phyloP scores from a whole-genome alignment of 2,888 invertebrate genomes.

The Temnothorax ravouxi region DNA sequence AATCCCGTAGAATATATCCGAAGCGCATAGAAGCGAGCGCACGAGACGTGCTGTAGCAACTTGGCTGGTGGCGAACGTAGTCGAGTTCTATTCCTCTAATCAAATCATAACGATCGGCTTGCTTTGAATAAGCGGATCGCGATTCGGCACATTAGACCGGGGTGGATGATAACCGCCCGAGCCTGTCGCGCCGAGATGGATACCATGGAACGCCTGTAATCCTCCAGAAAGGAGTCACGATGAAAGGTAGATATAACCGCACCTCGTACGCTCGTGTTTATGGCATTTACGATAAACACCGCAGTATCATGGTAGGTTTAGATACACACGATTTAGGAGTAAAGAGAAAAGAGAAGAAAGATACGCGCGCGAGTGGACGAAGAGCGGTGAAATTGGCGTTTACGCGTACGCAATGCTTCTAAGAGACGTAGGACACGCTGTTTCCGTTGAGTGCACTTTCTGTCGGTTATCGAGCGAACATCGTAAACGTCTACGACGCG shows the following conservation, averaged over 20 bases:
- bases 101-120: constrained; percentile 33
- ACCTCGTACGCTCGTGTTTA: constrained; percentile 58
- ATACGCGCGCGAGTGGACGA: constrained; percentile 53
- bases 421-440: constrained; percentile 65
- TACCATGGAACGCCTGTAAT: background rate
- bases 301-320: constrained; percentile 73
- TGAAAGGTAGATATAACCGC: constrained; percentile 5
- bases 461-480: constrained; percentile 60
- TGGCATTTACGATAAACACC: constrained; percentile 63
- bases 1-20: constrained; percentile 69
- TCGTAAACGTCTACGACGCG: constrained; percentile 68
- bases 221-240: background rate
- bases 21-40: constrained; percentile 63
- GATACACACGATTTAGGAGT: constrained; percentile 69
- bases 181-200: constrained; percentile 11
- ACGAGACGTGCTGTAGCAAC: constrained; percentile 26
- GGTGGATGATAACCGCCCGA: background rate
- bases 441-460: constrained; percentile 67
- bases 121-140: constrained; percentile 18
- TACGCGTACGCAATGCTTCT: constrained; percentile 67
- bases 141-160: constrained; percentile 1
- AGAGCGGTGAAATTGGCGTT: constrained; percentile 19
- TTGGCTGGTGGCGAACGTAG: background rate
- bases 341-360: constrained; percentile 29
- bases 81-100: constrained; percentile 18